phyloP scores from a whole-genome alignment of 2,888 invertebrate genomes.

The Nectonema munidae region DNA sequence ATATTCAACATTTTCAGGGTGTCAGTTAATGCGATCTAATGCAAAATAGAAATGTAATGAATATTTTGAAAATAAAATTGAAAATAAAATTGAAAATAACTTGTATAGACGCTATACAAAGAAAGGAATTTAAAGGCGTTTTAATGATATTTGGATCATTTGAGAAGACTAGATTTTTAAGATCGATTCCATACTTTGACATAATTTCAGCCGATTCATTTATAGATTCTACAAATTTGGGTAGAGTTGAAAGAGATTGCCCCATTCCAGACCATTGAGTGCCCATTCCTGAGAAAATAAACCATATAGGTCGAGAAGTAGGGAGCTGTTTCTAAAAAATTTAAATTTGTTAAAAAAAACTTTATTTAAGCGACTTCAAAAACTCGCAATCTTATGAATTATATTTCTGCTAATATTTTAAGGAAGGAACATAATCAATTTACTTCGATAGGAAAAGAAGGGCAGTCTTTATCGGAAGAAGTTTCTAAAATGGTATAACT shows the following conservation, averaged over 20 bases:
- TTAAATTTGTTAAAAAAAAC: too few species aligned
- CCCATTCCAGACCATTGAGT: conserved; percentile 92
- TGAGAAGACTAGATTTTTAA: conserved; percentile 38
- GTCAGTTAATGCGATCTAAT: conserved; percentile 65
- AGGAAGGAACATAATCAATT: too few species aligned
- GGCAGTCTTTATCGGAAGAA: too few species aligned
- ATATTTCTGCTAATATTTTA: too few species aligned
- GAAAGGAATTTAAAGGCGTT: conserved; percentile 54
- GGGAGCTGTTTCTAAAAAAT: conserved; percentile 9
- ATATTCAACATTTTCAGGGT: conserved; percentile 39
- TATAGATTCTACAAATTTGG: conserved; percentile 2
- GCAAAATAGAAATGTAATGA: conserved; percentile 18
- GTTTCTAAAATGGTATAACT: conserved; percentile 39
- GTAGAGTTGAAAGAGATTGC: conserved; percentile 1
- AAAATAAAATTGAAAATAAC: too few species aligned
- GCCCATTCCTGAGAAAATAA: conserved; percentile 86
- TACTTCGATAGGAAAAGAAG: too few species aligned
- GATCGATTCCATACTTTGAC: conserved; percentile 42
- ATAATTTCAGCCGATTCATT: conserved; percentile 29
- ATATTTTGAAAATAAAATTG: background rate
- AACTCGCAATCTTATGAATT: too few species aligned
- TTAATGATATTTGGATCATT: conserved; percentile 11
- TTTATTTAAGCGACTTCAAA: too few species aligned
- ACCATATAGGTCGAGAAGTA: conserved; percentile 38
- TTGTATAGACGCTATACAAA: conserved; percentile 74